A percentile compares a stretch with the other conserved stretches of the same genome.
phyloP scores from a whole-genome alignment of 1,140 invertebrate genomes.

The Drosophila novamexicana region DNA sequence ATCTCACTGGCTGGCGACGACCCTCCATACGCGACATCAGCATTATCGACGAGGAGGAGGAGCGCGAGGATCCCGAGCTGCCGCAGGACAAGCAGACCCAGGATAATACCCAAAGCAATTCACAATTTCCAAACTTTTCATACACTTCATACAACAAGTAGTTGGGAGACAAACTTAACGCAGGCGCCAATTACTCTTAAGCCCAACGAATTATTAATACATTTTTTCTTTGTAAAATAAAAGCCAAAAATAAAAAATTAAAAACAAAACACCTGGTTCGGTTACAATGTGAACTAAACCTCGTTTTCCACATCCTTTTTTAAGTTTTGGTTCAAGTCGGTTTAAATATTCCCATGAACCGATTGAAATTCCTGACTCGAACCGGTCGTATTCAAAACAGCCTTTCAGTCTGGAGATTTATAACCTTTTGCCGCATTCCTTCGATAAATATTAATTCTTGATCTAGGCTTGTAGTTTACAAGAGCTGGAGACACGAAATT shows the following conservation, averaged over 20 bases:
- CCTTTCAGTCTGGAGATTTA: too few relatives aligned
- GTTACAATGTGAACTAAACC: too few relatives aligned
- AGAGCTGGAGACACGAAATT: too few relatives aligned
- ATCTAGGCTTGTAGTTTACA: too few relatives aligned
- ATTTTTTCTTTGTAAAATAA: conserved; percentile 39
- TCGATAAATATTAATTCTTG: too few relatives aligned
- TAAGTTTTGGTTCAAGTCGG: too few relatives aligned
- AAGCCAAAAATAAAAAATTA: background rate
- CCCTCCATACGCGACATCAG: conserved; percentile 93
- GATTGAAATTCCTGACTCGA: too few relatives aligned
- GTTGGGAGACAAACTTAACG: background rate
- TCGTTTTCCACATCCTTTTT: too few relatives aligned
- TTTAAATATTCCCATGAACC: too few relatives aligned
- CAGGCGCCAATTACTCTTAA: background rate
- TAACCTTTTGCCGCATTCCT: too few relatives aligned
- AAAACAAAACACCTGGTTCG: too few relatives aligned
- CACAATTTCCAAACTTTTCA: conserved; percentile 60
- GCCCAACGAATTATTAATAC: conserved; percentile 31
- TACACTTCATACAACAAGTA: conserved; percentile 61
- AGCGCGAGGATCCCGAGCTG: conserved; percentile 86
- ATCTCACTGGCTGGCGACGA: conserved; percentile 87
- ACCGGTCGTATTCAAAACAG: too few relatives aligned
- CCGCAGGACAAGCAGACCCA: conserved; percentile 73
- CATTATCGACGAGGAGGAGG: conserved; percentile 91
- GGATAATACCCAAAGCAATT: conserved; percentile 75